Evolutionary conservation across 2,113 vertebrate genomes (phyloP), one percentile per base, ranked within the genome.

Genomic region (Cryptomyrus ogoouensis): DNA sequence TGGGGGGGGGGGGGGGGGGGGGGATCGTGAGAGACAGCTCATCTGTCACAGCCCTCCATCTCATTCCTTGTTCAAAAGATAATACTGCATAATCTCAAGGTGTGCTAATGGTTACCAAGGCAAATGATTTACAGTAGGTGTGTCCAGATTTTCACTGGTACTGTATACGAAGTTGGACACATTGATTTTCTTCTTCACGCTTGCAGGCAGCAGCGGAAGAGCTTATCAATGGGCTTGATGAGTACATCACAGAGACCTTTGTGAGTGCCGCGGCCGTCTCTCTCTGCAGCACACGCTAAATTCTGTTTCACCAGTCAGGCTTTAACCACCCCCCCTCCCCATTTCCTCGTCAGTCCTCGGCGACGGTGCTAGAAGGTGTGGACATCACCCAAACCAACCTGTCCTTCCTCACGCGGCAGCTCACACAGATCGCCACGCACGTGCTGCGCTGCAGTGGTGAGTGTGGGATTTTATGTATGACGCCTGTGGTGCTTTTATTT

Each of bases 221-320:
- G 0, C 93, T 98, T 1, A 96, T 97, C 52, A 95, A 95, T 0
- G 97, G 96, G 62, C 94, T 98, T 21, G 97, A 97, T 92, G 97
- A 97, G 17, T 97, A 97, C n/a, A 96, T 98, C 88, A 94, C 95
- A 0, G 97, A 98, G 92, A 98, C 97, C 93, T 98, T 98, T 91
- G 97, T 98, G 93, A 97, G 97, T 96, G 50, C 50, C 1, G 9
- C 35, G 1, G 1, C n/a, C 35, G 3, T 27, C 6, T 56, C 44
- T n/a, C 49, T 21, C 1, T 53, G 27, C 87, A 50, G 21, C 7
- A 1, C 24, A n/a, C 2, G 74, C 13, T 42, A 80, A 39, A 35
- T 42, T 42, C 31, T 3, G 15, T 7, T 17, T 9, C 35, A 7
- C 13, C 31, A 39, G 13, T 77, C 15, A 7, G 15, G 15, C 35